Percentiles rank a stretch among this genome's conserved stretches.
Evolutionary conservation across 2,888 invertebrate genomes (phyloP).

Genomic region (Erebia aethiops): DNA sequence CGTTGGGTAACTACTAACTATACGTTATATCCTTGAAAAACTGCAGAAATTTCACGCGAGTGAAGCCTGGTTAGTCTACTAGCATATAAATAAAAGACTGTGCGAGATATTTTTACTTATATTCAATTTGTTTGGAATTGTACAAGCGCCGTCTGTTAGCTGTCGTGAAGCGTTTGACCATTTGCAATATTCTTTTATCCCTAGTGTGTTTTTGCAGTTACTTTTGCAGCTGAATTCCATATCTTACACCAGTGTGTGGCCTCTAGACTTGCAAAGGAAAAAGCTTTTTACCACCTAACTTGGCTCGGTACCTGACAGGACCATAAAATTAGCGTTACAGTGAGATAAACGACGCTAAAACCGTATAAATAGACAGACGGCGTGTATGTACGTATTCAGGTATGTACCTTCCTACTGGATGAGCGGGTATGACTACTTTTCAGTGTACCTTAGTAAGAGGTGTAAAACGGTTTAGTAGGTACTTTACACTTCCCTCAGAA

Average conservation of each 20-base stretch:
- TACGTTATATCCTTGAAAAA: no score
- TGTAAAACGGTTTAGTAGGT: background rate
- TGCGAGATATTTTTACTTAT: no score
- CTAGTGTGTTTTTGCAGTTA: no score
- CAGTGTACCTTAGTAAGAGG: no score
- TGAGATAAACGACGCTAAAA: constrained; percentile 28
- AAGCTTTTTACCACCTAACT: constrained; percentile 18
- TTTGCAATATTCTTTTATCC: no score
- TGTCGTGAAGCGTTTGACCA: no score
- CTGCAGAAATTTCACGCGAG: no score
- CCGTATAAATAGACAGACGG: constrained; percentile 8
- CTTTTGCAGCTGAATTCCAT: background rate
- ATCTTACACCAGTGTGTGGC: background rate
- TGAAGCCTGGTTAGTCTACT: no score
- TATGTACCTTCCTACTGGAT: background rate
- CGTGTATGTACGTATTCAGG: constrained; percentile 2
- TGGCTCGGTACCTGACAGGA: constrained; percentile 24
- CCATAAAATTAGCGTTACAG: constrained; percentile 38
- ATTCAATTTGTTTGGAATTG: no score
- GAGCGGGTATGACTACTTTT: constrained; percentile 7
- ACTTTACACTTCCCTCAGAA: background rate
- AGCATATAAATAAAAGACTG: no score
- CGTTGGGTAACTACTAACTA: no score
- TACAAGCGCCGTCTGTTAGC: no score
- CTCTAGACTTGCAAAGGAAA: background rate